Percentiles rank a stretch among this genome's conserved stretches.
These are phyloP conservation scores for Coccyzus lansbergi DNA, from an alignment of 2,797 vertebrate genomes.

Conservation along the genomic window DNA sequence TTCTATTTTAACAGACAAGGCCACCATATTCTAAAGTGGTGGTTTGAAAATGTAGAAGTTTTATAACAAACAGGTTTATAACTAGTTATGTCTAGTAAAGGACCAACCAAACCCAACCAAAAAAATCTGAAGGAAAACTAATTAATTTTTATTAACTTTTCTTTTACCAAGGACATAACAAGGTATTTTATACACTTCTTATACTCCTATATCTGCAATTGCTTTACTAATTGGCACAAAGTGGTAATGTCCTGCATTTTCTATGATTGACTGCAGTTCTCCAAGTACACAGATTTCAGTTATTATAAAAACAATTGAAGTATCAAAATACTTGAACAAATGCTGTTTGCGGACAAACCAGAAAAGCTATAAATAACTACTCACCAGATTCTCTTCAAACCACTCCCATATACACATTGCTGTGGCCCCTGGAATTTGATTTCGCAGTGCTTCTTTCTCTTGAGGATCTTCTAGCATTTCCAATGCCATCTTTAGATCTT, in stretches of 20 bases:
- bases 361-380: not conserved
- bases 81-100: not conserved
- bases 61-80: not conserved
- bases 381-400: slow-evolving; percentile 84
- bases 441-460: slow-evolving; percentile 79
- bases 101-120: not conserved
- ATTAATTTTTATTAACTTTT: not conserved
- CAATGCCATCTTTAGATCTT: slow-evolving; percentile 84
- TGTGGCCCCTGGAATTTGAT: slow-evolving; percentile 82
- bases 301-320: not conserved
- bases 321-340: not conserved
- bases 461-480: slow-evolving; percentile 81
- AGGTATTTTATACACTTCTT: not conserved
- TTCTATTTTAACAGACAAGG: not conserved
- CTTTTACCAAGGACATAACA: not conserved
- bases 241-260: not conserved
- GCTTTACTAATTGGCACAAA: not conserved
- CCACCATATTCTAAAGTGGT: not conserved
- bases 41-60: not conserved
- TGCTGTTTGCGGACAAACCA: not conserved
- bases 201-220: not conserved
- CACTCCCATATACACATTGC: slow-evolving; percentile 81
- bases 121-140: not conserved
- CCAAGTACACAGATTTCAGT: not conserved
- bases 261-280: not conserved